Evolutionary conservation across 2,113 vertebrate species (phyloP), one percentile per base, ranked within the genome.

Genomic region (Pluvialis apricaria): DNA sequence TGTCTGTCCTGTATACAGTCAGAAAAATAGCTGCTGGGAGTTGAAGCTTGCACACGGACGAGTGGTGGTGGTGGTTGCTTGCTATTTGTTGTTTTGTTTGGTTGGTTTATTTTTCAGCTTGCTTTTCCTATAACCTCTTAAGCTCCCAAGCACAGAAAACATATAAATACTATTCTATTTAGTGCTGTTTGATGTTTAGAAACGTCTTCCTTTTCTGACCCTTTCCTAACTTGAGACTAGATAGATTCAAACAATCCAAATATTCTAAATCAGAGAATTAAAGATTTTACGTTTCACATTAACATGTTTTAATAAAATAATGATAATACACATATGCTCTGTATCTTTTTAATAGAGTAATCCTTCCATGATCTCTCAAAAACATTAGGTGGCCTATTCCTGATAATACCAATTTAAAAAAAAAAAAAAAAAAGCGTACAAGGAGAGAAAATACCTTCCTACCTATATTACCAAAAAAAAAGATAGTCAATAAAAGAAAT

Each of bases 21-120:
- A 86, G 32, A 65, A 79, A 79, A 73, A 11, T 29, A 75, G 34
- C 20, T 82, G 45, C n/a, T 88, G 29, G 45, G 66, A 91, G 15
- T 28, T 75, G 22, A 75, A n/a, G 21, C 6, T 65, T 5, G 1
- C 44, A 86, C 0, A 1, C 1, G 4, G 13, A 36, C 20, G 3
- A 22, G 22, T 25, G 47, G 10, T 49, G 47, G 57, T 22, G 22
- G 10, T 38, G 3, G 4, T 73, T 69, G 42, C 8, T 49, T 60
- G 26, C 57, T 47, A 40, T n/a, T 66, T 57, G 34, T 13, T 25
- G 15, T 28, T 73, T 78, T 69, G 5, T 7, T 52, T 52, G 26
- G 16, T 82, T 2, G 1, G 24, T 44, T 25, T 49, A 44, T 65
- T 78, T 78, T 60, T 82, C n/a, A 55, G 22, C 20, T 79, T 58